Conservation (phyloP, 2,113 vertebrate species). For the Barbus barbus region DNA sequence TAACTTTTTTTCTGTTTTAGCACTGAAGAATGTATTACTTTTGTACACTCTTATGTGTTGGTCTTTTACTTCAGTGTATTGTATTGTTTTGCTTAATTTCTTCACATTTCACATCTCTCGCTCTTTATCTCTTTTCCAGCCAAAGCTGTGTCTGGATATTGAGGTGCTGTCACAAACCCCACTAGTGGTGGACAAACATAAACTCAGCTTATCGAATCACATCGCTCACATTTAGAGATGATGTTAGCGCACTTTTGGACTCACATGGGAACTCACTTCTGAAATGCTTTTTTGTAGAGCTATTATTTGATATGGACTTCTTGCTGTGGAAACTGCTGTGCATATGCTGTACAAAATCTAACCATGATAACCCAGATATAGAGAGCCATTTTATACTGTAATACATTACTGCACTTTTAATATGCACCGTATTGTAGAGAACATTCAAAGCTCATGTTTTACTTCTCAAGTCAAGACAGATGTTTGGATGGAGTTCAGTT, state of each 20-base stretch:
- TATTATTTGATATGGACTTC: too few species aligned
- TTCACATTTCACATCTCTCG: not conserved
- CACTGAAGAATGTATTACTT: not conserved
- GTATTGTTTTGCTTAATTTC: not conserved
- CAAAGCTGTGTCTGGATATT: slow-evolving; percentile 88
- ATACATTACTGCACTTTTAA: slow-evolving; percentile 84
- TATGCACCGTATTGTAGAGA: slow-evolving; percentile 77
- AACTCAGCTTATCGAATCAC: slow-evolving; percentile 49
- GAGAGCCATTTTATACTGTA: slow-evolving; percentile 73
- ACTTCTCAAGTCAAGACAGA: slow-evolving; percentile 62
- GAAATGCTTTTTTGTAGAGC: slow-evolving; percentile 52
- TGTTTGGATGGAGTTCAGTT: slow-evolving; percentile 65
- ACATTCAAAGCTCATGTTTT: slow-evolving; percentile 64
- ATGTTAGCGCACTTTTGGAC: slow-evolving; percentile 54
- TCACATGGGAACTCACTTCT: slow-evolving; percentile 45
- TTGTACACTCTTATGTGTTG: not conserved
- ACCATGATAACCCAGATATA: slow-evolving; percentile 68
- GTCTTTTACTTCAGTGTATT: not conserved
- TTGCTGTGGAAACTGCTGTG: slow-evolving; percentile 57
- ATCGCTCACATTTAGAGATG: slow-evolving; percentile 53
- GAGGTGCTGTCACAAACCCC: slow-evolving; percentile 72
- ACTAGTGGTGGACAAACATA: slow-evolving; percentile 53
- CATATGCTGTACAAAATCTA: slow-evolving; percentile 60
- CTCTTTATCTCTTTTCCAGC: slow-evolving; percentile 70
- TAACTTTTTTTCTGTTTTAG: not conserved